phyloP scores from a whole-genome alignment of 2,113 vertebrate genomes.

The Peromyscus californicus region DNA sequence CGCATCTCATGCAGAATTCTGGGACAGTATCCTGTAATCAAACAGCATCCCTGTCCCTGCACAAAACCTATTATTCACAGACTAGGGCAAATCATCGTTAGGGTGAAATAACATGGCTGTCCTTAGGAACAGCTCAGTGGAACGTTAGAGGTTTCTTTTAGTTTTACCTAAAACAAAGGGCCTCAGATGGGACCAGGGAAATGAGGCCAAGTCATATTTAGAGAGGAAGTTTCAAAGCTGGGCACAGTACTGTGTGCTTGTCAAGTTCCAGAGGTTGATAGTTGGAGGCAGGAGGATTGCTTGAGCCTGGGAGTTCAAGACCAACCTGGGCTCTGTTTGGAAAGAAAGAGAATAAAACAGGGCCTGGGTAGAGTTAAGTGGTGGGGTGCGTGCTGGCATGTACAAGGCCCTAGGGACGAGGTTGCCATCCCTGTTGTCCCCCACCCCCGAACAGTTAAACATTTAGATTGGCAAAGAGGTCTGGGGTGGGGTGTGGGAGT shows the following conservation, averaged over 20 bases:
- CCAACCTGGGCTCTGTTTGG: not conserved
- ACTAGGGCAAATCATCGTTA: not conserved
- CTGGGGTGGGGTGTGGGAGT: not conserved
- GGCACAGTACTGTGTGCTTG: too few species aligned
- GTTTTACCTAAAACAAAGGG: not conserved
- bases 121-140: not conserved
- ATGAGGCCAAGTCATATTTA: not conserved
- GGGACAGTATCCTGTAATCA: not conserved
- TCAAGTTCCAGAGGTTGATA: not conserved
- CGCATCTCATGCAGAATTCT: not conserved
- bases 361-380: not conserved
- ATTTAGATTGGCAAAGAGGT: not conserved
- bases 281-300: not conserved
- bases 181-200: not conserved
- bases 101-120: not conserved
- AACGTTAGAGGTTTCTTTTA: not conserved
- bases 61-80: not conserved
- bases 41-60: not conserved
- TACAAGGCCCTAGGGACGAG: not conserved
- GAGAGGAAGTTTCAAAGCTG: not conserved
- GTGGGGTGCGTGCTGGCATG: not conserved
- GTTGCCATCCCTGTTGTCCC: not conserved
- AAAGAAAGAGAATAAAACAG: not conserved
- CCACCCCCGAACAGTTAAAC: not conserved
- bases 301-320: not conserved